Base-by-base conservation (phyloP, 1,140 invertebrate species). In the Caenorhabditis latens region DNA sequence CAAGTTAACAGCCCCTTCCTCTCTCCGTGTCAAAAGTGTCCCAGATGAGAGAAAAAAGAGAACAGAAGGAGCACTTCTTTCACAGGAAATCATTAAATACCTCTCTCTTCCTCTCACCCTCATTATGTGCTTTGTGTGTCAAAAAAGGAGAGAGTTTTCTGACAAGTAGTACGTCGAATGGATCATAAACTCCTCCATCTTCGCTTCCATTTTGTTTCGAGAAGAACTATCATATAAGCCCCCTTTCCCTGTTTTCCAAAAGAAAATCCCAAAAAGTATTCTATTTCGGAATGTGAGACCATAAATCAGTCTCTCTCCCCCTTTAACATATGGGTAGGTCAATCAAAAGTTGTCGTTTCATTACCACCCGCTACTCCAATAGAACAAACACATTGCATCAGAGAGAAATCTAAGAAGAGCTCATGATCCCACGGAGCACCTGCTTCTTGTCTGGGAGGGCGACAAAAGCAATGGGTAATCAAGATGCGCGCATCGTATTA, bases 341-440 rank as follows among this genome's bases (percentile, higher is more conserved):
- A 63, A 63, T 63, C 61, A 63, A 63, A 63, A 63, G 21, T 63
- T 63, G 61, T 63, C 61, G 40, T 21, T 32, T 53, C 50, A 53
- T 53, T 53, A 53, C 50, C 50, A 53, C n/a, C n/a, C n/a, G n/a
- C n/a, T n/a, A n/a, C 16, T 53, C 3, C 9, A 53, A 53, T 53
- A 53, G n/a, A 32, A 40, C 61, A 63, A 63, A 63, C 61, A 63
- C 61, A 63, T 63, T 63, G 61, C 61, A 63, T 63, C 61, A 63
- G 61, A 53, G 50, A 53, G 16, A 16, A 53, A 53, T 11, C 50
- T 11, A 53, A 53, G 16, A 53, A 53, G 50, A 53, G 16, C 16
- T 16, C 16, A 53, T 53, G 50, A 63, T 63, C 61, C 61, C 61
- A 63, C 61, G 61, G 24, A 63, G 61, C 61, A 63, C 61, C 61